phyloP scores from a whole-genome alignment of 2,797 vertebrate genomes.

The Helostoma temminkii region DNA sequence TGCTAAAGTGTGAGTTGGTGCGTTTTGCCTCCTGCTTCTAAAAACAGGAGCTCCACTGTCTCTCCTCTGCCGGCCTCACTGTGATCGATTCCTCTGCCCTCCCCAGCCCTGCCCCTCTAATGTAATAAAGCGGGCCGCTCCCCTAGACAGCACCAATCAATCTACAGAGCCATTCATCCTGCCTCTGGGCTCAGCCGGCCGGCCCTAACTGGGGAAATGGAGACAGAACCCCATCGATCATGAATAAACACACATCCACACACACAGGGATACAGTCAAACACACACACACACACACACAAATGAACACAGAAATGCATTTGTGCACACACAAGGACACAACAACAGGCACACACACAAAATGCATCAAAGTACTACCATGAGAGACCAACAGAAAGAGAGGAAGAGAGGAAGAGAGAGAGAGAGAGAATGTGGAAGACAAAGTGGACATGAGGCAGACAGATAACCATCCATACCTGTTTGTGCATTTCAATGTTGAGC shows the following conservation, averaged over 20 bases:
- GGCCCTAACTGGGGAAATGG: slow-evolving; percentile 94
- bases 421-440: slow-evolving; percentile 40
- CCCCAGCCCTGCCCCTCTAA: slow-evolving; percentile 94
- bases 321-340: slow-evolving; percentile 53
- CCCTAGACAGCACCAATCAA: slow-evolving; percentile 95
- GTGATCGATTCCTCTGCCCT: slow-evolving; percentile 94
- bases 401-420: slow-evolving; percentile 17
- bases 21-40: slow-evolving; percentile 51
- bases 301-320: slow-evolving; percentile 69
- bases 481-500: slow-evolving; percentile 99
- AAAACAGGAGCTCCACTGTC: slow-evolving; percentile 54
- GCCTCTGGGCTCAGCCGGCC: slow-evolving; percentile 94
- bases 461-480: slow-evolving; percentile 84
- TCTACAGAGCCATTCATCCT: slow-evolving; percentile 96
- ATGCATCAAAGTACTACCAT: slow-evolving; percentile 63
- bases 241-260: slow-evolving; percentile 83
- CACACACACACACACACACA: slow-evolving; percentile 24
- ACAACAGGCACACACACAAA: slow-evolving; percentile 59
- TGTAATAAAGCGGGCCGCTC: slow-evolving; percentile 96
- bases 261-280: slow-evolving; percentile 49
- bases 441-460: slow-evolving; percentile 29
- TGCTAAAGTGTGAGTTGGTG: slow-evolving; percentile 27
- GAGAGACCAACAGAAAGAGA: slow-evolving; percentile 16
- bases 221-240: slow-evolving; percentile 95
- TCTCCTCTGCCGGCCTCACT: slow-evolving; percentile 79